Conservation (phyloP, 2,113 vertebrate genomes). For the Leptobrachium ailaonicum region DNA sequence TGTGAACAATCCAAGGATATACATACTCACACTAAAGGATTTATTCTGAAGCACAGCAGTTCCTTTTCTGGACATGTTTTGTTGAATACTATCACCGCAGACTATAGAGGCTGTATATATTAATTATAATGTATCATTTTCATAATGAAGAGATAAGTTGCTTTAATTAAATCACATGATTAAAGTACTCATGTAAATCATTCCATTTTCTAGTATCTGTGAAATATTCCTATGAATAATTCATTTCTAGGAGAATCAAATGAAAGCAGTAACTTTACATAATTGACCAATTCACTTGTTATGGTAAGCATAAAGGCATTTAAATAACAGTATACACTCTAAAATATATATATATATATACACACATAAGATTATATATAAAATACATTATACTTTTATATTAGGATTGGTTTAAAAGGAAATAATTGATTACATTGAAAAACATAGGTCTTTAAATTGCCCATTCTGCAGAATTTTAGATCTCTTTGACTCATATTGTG, state of each 20-base stretch:
- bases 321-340: no score
- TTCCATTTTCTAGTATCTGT: neutral
- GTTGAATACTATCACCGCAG: no score
- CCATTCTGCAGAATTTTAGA: no score
- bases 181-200: neutral
- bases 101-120: neutral
- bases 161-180: neutral
- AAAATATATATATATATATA: no score
- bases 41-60: neutral
- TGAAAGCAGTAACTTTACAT: neutral
- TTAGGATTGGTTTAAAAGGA: no score
- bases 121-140: neutral
- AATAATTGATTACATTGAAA: no score
- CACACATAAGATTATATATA: no score
- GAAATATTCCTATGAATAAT: neutral
- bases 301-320: neutral
- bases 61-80: neutral
- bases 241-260: neutral
- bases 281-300: neutral
- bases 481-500: no score
- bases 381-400: no score
- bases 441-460: no score
- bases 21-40: neutral
- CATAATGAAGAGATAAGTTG: neutral
- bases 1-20: no score